phyloP scores from a whole-genome alignment of 2,888 invertebrate genomes.

The Acheta domesticus region DNA sequence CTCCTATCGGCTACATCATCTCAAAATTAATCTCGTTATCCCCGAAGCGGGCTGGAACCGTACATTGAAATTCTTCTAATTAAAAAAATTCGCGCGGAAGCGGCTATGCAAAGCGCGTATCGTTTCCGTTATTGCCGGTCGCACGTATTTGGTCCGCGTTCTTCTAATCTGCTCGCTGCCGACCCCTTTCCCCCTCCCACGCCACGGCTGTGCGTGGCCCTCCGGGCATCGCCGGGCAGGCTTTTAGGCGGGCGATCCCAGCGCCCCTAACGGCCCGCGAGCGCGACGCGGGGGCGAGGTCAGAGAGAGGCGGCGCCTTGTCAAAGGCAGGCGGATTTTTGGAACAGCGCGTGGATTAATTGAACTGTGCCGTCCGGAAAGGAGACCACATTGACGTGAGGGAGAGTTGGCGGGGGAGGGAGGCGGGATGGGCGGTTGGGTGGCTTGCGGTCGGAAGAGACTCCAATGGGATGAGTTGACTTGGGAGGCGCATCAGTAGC shows the following conservation, averaged over 20 bases:
- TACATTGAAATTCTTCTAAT: conserved; percentile 3
- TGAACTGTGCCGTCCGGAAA: neutral
- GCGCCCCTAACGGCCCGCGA: too few relatives aligned
- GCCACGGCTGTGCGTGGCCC: too few relatives aligned
- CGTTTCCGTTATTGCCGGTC: conserved; percentile 1
- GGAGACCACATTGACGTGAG: neutral
- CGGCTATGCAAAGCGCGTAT: neutral
- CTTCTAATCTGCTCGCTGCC: neutral
- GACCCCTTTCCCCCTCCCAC: too few relatives aligned
- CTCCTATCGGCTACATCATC: neutral
- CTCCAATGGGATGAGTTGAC: too few relatives aligned
- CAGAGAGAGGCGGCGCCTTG: neutral
- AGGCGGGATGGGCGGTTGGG: neutral
- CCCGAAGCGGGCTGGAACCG: neutral
- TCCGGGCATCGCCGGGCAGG: too few relatives aligned
- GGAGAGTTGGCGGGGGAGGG: neutral
- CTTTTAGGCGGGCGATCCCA: too few relatives aligned
- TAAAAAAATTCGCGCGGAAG: neutral
- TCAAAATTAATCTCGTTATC: conserved; percentile 9
- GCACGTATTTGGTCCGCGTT: neutral
- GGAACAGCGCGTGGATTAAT: neutral
- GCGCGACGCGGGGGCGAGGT: too few relatives aligned
- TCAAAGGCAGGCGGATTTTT: neutral
- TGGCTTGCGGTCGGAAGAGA: too few relatives aligned
- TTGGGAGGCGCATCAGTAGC: too few relatives aligned